Conservation (phyloP, 2,888 invertebrate species). For the Drosophila barbarae region DNA sequence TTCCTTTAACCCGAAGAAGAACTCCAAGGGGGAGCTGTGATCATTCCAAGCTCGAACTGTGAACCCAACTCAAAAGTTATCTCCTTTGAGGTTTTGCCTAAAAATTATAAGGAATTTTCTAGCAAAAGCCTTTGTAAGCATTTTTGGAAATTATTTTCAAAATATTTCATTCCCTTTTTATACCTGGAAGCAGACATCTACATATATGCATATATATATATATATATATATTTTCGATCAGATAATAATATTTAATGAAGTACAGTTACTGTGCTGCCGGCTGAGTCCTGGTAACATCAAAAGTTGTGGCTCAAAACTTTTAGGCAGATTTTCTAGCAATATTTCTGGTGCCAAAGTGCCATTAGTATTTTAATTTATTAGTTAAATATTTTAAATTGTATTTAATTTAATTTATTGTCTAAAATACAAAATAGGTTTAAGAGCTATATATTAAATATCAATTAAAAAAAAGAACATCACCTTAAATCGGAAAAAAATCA, state of each 20-base stretch:
- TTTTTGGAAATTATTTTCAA: constrained; percentile 4
- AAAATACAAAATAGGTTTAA: background rate
- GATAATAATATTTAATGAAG: background rate
- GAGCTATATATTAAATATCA: background rate
- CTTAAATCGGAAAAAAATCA: background rate
- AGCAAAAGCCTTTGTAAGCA: constrained; percentile 2
- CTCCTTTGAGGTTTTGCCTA: constrained; percentile 9
- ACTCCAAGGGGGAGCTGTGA: constrained; percentile 8
- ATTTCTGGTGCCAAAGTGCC: background rate
- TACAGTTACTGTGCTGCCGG: background rate
- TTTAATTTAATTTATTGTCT: background rate
- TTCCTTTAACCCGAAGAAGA: constrained; percentile 11
- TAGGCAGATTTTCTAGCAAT: background rate
- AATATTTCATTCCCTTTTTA: background rate
- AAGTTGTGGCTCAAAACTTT: background rate
- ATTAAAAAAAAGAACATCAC: background rate
- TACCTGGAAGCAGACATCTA: background rate
- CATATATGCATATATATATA: no score
- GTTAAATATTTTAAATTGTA: background rate
- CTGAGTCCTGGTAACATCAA: background rate
- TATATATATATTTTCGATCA: no score
- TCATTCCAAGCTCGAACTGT: constrained; percentile 27
- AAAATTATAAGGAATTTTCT: constrained; percentile 36
- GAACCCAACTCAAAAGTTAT: constrained; percentile 32
- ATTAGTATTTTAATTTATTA: no score